Evolutionary conservation across 2,113 vertebrate species (phyloP).

Genomic region (Protomyctophum bolini): DNA sequence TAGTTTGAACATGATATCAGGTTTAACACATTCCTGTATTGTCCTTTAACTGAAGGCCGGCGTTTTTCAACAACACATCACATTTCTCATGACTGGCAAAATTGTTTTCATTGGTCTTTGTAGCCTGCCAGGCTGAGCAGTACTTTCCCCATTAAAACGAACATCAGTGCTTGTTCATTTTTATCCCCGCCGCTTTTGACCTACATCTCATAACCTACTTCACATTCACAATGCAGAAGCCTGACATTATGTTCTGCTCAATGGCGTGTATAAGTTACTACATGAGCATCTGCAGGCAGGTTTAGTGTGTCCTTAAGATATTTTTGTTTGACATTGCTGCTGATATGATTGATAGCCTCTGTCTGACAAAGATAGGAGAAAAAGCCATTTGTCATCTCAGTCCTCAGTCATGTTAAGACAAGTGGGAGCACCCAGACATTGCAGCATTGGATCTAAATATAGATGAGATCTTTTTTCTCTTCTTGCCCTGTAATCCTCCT

Average conservation of each 20-base stretch:
- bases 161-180: conserved; percentile 47
- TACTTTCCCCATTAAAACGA: conserved; percentile 48
- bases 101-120: neutral
- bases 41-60: conserved; percentile 33
- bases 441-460: conserved; percentile 74
- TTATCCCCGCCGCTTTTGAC: conserved; percentile 54
- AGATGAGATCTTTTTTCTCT: conserved; percentile 47
- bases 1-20: conserved; percentile 27
- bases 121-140: conserved; percentile 23
- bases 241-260: conserved; percentile 22
- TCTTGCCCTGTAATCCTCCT: conserved; percentile 29
- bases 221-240: conserved; percentile 47
- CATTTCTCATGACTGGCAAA: neutral
- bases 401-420: conserved; percentile 30
- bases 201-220: conserved; percentile 77
- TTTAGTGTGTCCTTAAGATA: conserved; percentile 15
- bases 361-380: conserved; percentile 29
- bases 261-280: conserved; percentile 25
- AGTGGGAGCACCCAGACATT: conserved; percentile 69
- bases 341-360: conserved; percentile 16
- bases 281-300: conserved; percentile 9
- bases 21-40: neutral
- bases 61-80: neutral
- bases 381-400: conserved; percentile 36
- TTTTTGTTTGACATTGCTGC: conserved; percentile 20